Conservation (phyloP, 2,797 vertebrate species). For the Lepus oiostolus region DNA sequence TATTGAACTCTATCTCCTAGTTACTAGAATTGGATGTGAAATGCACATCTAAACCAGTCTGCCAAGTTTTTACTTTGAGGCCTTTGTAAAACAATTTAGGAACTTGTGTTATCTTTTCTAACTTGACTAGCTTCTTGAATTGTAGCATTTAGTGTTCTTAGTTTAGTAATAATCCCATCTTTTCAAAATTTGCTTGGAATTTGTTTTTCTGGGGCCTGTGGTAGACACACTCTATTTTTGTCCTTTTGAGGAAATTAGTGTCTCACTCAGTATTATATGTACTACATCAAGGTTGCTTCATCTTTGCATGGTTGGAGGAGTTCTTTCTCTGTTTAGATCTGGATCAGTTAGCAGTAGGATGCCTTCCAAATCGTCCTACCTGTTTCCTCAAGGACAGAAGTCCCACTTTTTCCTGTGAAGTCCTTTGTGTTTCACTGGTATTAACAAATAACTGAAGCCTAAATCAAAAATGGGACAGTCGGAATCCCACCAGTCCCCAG, state of each 20-base stretch:
- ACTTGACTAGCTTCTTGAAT: neutral
- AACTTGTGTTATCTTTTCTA: neutral
- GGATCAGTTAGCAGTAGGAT: neutral
- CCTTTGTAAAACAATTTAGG: neutral
- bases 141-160: neutral
- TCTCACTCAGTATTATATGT: neutral
- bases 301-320: neutral
- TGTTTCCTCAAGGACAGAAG: neutral
- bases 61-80: neutral
- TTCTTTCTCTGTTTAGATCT: neutral
- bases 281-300: neutral
- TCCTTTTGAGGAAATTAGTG: neutral
- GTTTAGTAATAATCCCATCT: neutral
- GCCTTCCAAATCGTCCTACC: neutral
- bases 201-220: neutral
- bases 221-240: neutral
- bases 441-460: neutral
- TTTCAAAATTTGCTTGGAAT: neutral
- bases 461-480: neutral
- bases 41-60: neutral
- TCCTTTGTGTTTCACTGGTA: neutral
- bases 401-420: neutral
- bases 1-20: slow-evolving; percentile 29
- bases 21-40: neutral
- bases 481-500: neutral